Evolutionary conservation across 2,888 invertebrate species (phyloP), one percentile per base, ranked within the genome.

Genomic region (Drosophila melanosoma): DNA sequence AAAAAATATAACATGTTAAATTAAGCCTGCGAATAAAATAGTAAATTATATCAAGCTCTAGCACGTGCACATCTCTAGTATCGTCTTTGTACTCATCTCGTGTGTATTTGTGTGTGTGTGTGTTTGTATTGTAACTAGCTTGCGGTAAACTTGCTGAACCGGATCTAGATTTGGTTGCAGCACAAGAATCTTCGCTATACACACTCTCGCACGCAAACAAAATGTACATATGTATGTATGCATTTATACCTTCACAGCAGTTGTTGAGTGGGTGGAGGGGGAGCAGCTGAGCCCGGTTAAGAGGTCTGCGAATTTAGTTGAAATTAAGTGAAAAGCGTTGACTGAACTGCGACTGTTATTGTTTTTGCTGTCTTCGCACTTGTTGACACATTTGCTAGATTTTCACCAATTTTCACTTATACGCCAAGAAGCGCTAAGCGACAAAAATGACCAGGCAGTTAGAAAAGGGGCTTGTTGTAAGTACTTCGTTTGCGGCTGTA

Each of bases 61-160:
- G 8, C 59, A 78, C 57, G 56, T 42, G 58, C 60, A 33, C 79
- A 80, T 73, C 79, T 54, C 81, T 79, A 76, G 40, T 32, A 65
- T 68, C 64, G 48, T 72, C 61, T 52, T 56, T 76, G 54, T 72
- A 60, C 78, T 59, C 71, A 79, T 78, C 76, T 79, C 45, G 53
- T 51, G 60, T 68, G 26, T 74, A 49, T 68, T 54, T 49, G 33
- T 61, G 32, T 64, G 33, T 61, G 32, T 64, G 49, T 61, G 53
- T 61, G 38, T 68, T 62, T 71, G n/a, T 77, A 73, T 70, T 75
- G 83, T 83, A 80, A 83, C 89, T 87, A 88, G 83, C 81, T 89
- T 87, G 86, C 83, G 85, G 81, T 87, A 87, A 88, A 83, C 90
- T 88, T 89, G 90, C 90, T 82, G 83, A 89, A 87, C 87, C 90